A percentile compares a stretch with the other conserved stretches of the same genome.
Evolutionary conservation across 2,888 invertebrate species (phyloP).

Genomic region (Ophion costatus): DNA sequence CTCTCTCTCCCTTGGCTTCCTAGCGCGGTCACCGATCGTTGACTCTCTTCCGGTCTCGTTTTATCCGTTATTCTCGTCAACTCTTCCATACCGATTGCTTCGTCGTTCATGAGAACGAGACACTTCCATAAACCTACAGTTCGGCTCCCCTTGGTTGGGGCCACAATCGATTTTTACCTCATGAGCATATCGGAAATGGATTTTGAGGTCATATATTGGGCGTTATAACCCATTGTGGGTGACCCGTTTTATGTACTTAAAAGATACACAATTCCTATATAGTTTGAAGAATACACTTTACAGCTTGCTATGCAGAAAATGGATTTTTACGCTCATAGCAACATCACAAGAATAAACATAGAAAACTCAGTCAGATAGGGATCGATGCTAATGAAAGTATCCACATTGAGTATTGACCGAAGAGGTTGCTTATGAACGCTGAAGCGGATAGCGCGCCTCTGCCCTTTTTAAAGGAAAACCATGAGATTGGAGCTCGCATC

Average conservation of each 20-base stretch:
- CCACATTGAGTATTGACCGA: too few species aligned
- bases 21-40: slow-evolving; percentile 73
- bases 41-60: slow-evolving; percentile 74
- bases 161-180: not conserved
- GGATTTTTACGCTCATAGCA: not conserved
- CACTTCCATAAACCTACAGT: slow-evolving; percentile 59
- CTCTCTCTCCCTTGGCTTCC: slow-evolving; percentile 36
- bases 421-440: too few species aligned
- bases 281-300: not conserved
- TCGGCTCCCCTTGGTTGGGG: not conserved
- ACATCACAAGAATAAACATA: too few species aligned
- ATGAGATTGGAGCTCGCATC: too few species aligned
- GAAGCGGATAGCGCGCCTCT: too few species aligned
- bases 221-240: not conserved
- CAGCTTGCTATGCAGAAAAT: not conserved
- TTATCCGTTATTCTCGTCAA: slow-evolving; percentile 75
- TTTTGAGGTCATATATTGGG: not conserved
- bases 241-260: not conserved
- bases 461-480: too few species aligned
- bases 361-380: too few species aligned
- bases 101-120: slow-evolving; percentile 69
- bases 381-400: too few species aligned
- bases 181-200: not conserved
- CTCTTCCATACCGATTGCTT: slow-evolving; percentile 68
- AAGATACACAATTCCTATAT: too few species aligned